Conservation (phyloP, 2,797 vertebrate species). For the Darevskia nairensis region DNA sequence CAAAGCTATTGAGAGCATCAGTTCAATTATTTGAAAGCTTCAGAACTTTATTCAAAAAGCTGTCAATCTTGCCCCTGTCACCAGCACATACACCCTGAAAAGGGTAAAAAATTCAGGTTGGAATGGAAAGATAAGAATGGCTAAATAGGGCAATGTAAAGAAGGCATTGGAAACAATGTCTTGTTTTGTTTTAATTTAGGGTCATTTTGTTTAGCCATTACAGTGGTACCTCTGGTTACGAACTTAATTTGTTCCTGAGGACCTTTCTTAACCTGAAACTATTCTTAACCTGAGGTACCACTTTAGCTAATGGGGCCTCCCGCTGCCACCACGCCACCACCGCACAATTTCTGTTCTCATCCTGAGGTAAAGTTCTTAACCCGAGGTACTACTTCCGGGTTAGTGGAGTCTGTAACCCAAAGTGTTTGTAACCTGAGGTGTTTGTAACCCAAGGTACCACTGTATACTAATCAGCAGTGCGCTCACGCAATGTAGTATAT, state of each 20-base stretch:
- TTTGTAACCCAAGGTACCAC: too few relatives aligned
- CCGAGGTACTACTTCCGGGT: too few relatives aligned
- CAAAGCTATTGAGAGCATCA: conserved; percentile 55
- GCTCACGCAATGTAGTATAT: neutral
- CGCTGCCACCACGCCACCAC: too few relatives aligned
- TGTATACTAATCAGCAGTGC: neutral
- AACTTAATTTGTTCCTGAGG: too few relatives aligned
- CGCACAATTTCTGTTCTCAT: too few relatives aligned
- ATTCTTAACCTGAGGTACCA: too few relatives aligned
- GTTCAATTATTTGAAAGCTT: conserved; percentile 45
- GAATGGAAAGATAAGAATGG: neutral
- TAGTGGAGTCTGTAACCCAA: too few relatives aligned
- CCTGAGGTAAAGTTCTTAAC: too few relatives aligned
- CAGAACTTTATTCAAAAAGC: conserved; percentile 44
- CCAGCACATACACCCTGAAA: conserved; percentile 21
- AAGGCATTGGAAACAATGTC: neutral
- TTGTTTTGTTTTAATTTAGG: neutral
- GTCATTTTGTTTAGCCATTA: neutral
- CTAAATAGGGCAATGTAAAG: neutral
- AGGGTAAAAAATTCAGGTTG: conserved; percentile 10
- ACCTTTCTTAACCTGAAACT: too few relatives aligned
- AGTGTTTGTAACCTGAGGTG: too few relatives aligned
- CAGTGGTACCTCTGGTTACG: neutral
- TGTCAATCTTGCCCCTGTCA: conserved; percentile 29
- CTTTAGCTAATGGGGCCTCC: too few relatives aligned